A percentile compares a stretch with the other conserved stretches of the same genome.
These are phyloP conservation scores for Pterostichus madidus DNA, from an alignment of 2,888 invertebrate genomes.

Conservation along the genomic window DNA sequence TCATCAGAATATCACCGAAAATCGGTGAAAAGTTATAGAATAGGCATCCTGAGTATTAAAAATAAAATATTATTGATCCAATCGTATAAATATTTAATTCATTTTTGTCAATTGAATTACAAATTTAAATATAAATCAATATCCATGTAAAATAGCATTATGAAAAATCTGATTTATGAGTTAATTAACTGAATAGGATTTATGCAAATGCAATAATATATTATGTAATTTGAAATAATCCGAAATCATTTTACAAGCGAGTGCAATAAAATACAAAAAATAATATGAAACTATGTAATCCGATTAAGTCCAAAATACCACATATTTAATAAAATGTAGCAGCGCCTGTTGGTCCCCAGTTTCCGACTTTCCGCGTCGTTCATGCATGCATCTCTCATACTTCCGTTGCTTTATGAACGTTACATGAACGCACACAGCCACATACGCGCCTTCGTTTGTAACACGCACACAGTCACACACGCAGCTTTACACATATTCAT, in stretches of 20 bases:
- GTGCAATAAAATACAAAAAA: neutral
- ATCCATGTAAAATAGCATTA: neutral
- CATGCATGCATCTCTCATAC: slow-evolving; percentile 54
- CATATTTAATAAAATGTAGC: slow-evolving; percentile 16
- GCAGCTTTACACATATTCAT: slow-evolving; percentile 55
- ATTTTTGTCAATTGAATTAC: no score
- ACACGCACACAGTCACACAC: slow-evolving; percentile 14
- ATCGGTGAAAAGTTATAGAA: no score
- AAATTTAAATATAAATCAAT: no score
- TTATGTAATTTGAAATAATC: no score
- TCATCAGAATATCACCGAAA: no score
- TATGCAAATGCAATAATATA: neutral
- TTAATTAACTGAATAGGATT: neutral
- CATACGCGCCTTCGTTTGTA: neutral
- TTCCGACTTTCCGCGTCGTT: slow-evolving; percentile 20
- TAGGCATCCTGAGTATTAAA: no score
- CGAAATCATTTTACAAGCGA: no score
- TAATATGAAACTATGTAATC: neutral
- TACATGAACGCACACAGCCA: slow-evolving; percentile 48
- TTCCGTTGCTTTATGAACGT: slow-evolving; percentile 59
- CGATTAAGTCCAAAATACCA: neutral
- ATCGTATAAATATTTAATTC: no score
- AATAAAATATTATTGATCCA: no score
- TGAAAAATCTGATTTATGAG: slow-evolving; percentile 13
- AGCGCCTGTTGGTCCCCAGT: slow-evolving; percentile 24